Percentiles rank a stretch among this genome's conserved stretches.
These are phyloP conservation scores for Halesus radiatus DNA, from an alignment of 1,140 invertebrate species.

Conservation along the genomic window DNA sequence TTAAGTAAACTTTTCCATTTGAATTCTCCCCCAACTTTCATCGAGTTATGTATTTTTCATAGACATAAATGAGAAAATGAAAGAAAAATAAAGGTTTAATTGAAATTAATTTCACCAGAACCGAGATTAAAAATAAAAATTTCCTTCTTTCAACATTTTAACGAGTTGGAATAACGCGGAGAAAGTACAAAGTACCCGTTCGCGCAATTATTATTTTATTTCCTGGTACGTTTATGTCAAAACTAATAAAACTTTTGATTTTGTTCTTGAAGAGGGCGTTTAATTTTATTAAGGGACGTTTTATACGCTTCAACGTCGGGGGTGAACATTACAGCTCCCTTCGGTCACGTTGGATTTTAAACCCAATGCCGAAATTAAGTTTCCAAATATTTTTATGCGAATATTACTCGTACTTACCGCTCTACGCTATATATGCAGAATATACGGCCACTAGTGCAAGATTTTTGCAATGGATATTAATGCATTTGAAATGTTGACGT, in stretches of 20 bases:
- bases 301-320: not conserved
- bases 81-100: constrained; percentile 57
- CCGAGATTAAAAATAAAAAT: constrained; percentile 54
- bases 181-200: constrained; percentile 53
- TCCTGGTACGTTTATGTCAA: constrained; percentile 28
- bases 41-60: constrained; percentile 46
- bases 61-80: constrained; percentile 49
- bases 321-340: not conserved
- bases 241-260: constrained; percentile 49
- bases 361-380: not conserved
- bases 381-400: no score
- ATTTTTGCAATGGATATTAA: no score
- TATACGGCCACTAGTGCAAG: no score
- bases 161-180: constrained; percentile 52
- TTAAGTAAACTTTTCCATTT: constrained; percentile 53
- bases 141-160: constrained; percentile 52
- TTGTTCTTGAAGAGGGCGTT: constrained; percentile 34
- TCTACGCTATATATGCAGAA: no score
- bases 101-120: constrained; percentile 56
- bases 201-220: constrained; percentile 49
- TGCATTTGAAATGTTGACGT: no score
- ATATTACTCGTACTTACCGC: no score
- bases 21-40: constrained; percentile 47
- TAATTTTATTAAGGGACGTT: constrained; percentile 17
- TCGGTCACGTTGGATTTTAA: not conserved